These are phyloP conservation scores for Lethrus apterus DNA, from an alignment of 1,140 invertebrate genomes.

Conservation along the genomic window DNA sequence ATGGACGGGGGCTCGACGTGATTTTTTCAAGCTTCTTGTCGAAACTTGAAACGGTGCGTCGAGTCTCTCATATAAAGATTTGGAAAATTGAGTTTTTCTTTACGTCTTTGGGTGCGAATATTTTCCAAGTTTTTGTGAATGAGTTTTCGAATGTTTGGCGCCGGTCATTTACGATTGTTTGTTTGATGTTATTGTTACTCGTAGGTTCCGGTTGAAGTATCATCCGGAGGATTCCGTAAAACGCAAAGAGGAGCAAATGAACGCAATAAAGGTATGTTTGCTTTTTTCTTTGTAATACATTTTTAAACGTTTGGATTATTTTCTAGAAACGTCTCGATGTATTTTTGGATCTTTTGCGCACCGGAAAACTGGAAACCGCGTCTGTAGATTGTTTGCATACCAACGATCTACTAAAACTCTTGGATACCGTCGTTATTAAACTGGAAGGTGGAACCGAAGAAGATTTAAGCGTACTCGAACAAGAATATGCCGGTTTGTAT, in stretches of 20 bases:
- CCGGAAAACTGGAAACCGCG: constrained; percentile 66
- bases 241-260: constrained; percentile 78
- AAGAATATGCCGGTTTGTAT: constrained; percentile 37
- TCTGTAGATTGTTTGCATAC: constrained; percentile 82
- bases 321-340: constrained; percentile 78
- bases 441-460: constrained; percentile 95
- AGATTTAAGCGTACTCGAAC: constrained; percentile 78
- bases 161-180: too few relatives aligned
- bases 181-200: constrained; percentile 30
- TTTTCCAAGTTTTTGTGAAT: too few relatives aligned
- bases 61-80: too few relatives aligned
- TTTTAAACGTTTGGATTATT: constrained; percentile 2
- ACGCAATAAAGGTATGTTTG: constrained; percentile 66
- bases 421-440: constrained; percentile 95
- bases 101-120: too few relatives aligned
- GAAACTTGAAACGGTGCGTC: too few relatives aligned
- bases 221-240: constrained; percentile 94
- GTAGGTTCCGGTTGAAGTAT: constrained; percentile 98
- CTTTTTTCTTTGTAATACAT: background rate
- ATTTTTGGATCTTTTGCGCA: constrained; percentile 78
- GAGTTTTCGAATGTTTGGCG: too few relatives aligned
- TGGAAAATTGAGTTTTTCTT: too few relatives aligned
- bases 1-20: too few relatives aligned
- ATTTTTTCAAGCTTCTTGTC: too few relatives aligned
- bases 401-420: constrained; percentile 76